Evolutionary conservation across 2,888 invertebrate species (phyloP), one percentile per base, ranked within the genome.

Genomic region (Thereva unica): DNA sequence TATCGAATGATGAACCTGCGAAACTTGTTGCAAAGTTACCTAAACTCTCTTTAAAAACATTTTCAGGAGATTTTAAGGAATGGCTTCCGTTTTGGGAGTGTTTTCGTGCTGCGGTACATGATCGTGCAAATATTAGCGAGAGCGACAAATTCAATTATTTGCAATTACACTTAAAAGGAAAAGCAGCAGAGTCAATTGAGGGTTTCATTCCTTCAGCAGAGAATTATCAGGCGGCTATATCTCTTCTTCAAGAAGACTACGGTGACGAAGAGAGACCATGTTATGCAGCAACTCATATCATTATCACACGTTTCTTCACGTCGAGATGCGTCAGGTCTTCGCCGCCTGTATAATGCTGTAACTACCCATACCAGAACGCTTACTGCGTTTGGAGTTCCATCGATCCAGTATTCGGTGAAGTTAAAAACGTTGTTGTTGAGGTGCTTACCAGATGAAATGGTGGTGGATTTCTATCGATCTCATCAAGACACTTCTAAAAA

Each of bases 51-150:
- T n/a, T n/a, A n/a, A n/a, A n/a, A n/a, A n/a, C n/a, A n/a, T n/a
- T n/a, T n/a, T n/a, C n/a, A n/a, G n/a, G n/a, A n/a, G n/a, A n/a
- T n/a, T n/a, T n/a, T n/a, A n/a, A n/a, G n/a, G n/a, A n/a, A n/a
- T 66, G 61, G 65, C 8, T 68, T 12, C 47, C 65, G 10, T 68
- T 68, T 12, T 65, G 61, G 61, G 59, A 65, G 40, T 65, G 65
- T 10, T 68, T 68, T 12, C 59, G 68, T 8, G 53, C 52, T 3
- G 10, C 64, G 34, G 52, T 57, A 6, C 67, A 64, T 4, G 57
- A 57, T 50, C 56, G 64, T 34, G 9, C 42, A 5, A 64, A 55
- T 37, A 6, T 67, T 0, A 34, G 44, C 4, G 34, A 10, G 3
- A 8, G 42, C 5, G 66, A 61, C 12, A 63, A 68, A 55, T 66